A percentile compares a stretch with the other conserved stretches of the same genome.
Conservation (phyloP, 2,113 vertebrate genomes). For the Fulmarus glacialis region DNA sequence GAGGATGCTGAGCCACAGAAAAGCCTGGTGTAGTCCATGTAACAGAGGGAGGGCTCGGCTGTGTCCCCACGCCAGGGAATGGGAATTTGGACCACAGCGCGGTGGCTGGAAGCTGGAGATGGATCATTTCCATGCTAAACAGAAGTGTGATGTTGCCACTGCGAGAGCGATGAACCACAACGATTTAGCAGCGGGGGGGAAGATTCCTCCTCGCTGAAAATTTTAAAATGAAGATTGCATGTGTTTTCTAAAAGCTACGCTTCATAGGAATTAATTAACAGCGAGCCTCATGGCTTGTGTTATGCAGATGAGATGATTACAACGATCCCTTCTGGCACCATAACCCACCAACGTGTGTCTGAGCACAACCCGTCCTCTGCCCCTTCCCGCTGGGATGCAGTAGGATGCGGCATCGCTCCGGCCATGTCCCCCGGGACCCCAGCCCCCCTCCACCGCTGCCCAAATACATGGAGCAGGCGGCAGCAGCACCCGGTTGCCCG, state of each 20-base stretch:
- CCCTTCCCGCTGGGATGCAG: background rate
- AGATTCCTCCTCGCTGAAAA: background rate
- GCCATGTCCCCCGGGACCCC: rapidly evolving
- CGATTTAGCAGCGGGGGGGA: background rate
- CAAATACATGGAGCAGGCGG: rapidly evolving
- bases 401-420: background rate
- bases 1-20: background rate
- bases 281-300: background rate
- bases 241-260: background rate
- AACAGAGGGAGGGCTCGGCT: background rate
- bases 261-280: background rate
- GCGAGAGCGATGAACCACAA: background rate
- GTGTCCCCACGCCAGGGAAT: background rate
- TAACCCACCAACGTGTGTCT: rapidly evolving
- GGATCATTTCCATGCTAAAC: background rate
- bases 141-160: background rate
- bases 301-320: background rate
- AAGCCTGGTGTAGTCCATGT: background rate
- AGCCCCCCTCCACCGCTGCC: background rate
- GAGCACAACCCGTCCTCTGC: background rate
- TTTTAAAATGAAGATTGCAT: background rate
- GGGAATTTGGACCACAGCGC: background rate
- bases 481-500: rapidly evolving
- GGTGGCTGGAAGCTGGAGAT: background rate
- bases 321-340: background rate